phyloP scores from a whole-genome alignment of 1,140 invertebrate species.

The Apocrypta bakeri region DNA sequence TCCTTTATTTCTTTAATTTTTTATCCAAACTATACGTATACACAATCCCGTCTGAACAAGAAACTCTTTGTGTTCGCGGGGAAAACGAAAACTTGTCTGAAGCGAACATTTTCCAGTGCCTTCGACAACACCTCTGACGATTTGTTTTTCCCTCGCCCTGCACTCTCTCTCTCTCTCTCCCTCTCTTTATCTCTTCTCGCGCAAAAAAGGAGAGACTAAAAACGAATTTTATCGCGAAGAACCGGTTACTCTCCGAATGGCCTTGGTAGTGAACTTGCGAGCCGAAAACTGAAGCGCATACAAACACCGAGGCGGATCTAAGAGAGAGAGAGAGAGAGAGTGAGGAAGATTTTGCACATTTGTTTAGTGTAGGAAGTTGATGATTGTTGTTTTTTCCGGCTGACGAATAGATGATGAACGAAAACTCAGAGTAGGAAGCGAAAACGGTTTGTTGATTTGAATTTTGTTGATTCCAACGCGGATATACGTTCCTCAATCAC shows the following conservation, averaged over 20 bases:
- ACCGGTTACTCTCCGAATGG: constrained; percentile 4
- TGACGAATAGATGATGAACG: no score
- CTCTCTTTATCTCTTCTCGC: neutral
- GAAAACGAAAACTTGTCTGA: neutral
- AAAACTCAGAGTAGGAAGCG: neutral
- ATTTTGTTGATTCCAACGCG: no score
- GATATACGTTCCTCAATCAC: no score
- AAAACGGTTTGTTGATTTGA: neutral
- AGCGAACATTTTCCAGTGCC: neutral
- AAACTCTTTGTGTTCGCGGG: no score
- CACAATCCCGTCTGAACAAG: no score
- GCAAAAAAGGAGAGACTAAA: neutral
- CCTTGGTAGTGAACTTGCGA: constrained; percentile 22
- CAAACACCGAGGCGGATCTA: neutral
- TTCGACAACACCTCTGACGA: neutral
- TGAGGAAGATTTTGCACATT: neutral
- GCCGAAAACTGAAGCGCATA: neutral
- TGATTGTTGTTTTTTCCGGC: neutral
- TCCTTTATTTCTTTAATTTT: no score
- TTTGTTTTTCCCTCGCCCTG: neutral
- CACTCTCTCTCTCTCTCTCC: neutral
- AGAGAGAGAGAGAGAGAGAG: neutral
- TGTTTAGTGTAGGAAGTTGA: neutral
- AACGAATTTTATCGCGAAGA: constrained; percentile 9
- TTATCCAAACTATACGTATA: no score